Evolutionary conservation across 2,113 vertebrate genomes (phyloP).

Genomic region (Ranitomeya imitator): DNA sequence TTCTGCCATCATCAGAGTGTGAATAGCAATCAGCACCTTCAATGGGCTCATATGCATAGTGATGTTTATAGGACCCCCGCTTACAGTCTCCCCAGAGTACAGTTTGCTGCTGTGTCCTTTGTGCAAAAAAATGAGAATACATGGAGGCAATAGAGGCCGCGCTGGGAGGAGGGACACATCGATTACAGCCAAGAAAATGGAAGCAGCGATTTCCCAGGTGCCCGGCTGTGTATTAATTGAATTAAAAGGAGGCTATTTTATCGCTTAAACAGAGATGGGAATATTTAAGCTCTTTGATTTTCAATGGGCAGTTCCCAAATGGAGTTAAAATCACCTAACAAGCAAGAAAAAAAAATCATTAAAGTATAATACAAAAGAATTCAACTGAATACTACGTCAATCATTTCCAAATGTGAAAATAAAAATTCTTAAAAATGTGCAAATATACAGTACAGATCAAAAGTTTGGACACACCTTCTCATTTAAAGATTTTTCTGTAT

Average conservation of each 20-base stretch:
- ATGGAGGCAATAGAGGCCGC: slow-evolving; percentile 49
- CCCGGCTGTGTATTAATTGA: slow-evolving; percentile 36
- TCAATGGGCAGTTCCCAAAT: not conserved
- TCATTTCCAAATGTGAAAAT: not conserved
- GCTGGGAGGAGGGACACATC: slow-evolving; percentile 31
- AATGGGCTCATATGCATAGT: slow-evolving; percentile 50
- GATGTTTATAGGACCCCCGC: slow-evolving; percentile 48
- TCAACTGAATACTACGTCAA: no score
- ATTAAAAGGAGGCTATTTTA: slow-evolving; percentile 9
- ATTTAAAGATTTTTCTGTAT: no score
- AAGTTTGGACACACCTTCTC: no score
- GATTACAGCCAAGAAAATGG: slow-evolving; percentile 41
- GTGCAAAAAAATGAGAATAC: slow-evolving; percentile 31
- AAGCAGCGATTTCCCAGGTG: slow-evolving; percentile 37
- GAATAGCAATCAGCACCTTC: slow-evolving; percentile 36
- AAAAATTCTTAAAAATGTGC: not conserved
- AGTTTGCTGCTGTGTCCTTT: slow-evolving; percentile 42
- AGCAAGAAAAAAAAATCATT: not conserved
- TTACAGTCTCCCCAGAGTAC: slow-evolving; percentile 48
- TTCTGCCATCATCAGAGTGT: slow-evolving; percentile 45
- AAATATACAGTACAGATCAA: no score
- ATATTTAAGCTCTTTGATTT: not conserved
- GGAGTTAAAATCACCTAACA: not conserved
- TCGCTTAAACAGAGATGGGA: slow-evolving; percentile 16
- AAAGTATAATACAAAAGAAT: not conserved